These are phyloP conservation scores for Cheilosia variabilis DNA, from an alignment of 2,888 invertebrate genomes.

Conservation along the genomic window DNA sequence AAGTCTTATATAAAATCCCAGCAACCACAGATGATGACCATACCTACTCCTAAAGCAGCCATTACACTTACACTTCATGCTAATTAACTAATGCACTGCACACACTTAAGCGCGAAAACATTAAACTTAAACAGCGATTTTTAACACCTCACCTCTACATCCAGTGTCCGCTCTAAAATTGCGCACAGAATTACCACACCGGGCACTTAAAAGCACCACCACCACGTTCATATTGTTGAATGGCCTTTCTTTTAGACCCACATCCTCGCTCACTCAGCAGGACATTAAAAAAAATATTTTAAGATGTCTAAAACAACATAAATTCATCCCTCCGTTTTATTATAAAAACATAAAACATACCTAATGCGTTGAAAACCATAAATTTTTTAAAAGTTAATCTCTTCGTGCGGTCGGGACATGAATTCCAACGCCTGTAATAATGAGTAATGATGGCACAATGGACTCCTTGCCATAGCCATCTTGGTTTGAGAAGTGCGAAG, in stretches of 20 bases:
- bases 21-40: neutral
- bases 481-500: slow-evolving; percentile 54
- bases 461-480: slow-evolving; percentile 48
- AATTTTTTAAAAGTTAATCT: slow-evolving; percentile 78
- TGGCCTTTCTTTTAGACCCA: slow-evolving; percentile 20
- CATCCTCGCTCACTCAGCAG: slow-evolving; percentile 60
- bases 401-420: slow-evolving; percentile 70
- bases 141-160: neutral
- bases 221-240: slow-evolving; percentile 41
- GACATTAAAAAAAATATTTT: slow-evolving; percentile 76
- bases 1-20: neutral
- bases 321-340: slow-evolving; percentile 75
- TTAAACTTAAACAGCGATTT: slow-evolving; percentile 33
- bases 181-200: slow-evolving; percentile 1
- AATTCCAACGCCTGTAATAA: slow-evolving; percentile 74
- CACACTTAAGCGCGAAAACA: slow-evolving; percentile 15
- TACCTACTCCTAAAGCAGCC: slow-evolving; percentile 14
- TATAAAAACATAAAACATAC: slow-evolving; percentile 77
- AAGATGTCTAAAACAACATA: slow-evolving; percentile 76
- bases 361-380: slow-evolving; percentile 78
- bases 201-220: slow-evolving; percentile 2
- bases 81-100: slow-evolving; percentile 38
- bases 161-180: neutral
- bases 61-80: neutral
- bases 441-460: slow-evolving; percentile 74